These are phyloP conservation scores for Callospermophilus lateralis DNA, from an alignment of 2,113 vertebrate genomes.

Conservation along the genomic window DNA sequence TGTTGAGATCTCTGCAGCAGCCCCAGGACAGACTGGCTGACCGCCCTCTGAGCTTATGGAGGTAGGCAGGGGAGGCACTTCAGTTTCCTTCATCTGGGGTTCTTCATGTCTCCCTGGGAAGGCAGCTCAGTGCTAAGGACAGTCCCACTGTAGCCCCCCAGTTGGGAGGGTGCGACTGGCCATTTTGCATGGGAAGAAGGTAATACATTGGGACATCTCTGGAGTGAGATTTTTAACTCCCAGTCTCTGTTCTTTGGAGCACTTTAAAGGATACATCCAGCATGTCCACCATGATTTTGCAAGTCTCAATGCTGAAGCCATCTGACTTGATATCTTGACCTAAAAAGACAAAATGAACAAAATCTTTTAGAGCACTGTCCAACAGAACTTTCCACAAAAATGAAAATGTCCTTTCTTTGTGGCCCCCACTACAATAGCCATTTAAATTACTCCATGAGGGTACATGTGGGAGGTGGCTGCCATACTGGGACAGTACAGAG, in stretches of 20 bases:
- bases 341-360: conserved; percentile 78
- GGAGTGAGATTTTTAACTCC: neutral
- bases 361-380: neutral
- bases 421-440: accelerated
- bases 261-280: conserved; percentile 94
- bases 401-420: accelerated
- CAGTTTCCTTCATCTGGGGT: neutral
- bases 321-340: conserved; percentile 94
- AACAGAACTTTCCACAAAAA: neutral
- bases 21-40: neutral
- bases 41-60: neutral
- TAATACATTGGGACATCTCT: neutral
- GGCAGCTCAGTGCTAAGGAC: neutral
- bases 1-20: neutral
- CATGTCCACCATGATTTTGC: conserved; percentile 94
- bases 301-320: conserved; percentile 95
- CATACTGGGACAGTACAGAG: accelerated
- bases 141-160: accelerated
- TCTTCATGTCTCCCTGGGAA: accelerated
- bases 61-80: no score
- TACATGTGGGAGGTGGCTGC: neutral
- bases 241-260: neutral
- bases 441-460: no score
- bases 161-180: neutral
- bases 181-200: neutral